Conservation (phyloP, 2,888 invertebrate genomes). For the Trachelus iudaicus region DNA sequence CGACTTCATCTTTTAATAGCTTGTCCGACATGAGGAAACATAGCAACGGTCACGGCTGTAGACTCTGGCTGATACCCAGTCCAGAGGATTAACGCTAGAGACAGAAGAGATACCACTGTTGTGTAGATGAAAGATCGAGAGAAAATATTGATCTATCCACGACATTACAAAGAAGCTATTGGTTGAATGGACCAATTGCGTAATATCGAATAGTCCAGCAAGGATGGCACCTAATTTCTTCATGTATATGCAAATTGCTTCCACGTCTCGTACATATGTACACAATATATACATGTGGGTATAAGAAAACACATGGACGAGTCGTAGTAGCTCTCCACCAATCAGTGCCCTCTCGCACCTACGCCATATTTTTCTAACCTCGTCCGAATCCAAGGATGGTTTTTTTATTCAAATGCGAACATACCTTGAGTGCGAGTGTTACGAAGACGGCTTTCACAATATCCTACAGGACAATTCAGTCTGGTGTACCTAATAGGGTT, state of each 20-base stretch:
- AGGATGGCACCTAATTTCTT: neutral
- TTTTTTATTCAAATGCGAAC: slow-evolving; percentile 9
- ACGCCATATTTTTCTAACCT: slow-evolving; percentile 9
- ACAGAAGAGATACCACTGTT: neutral
- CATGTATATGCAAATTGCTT: neutral
- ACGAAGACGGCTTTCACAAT: neutral
- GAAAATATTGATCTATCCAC: neutral
- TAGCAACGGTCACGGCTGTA: neutral
- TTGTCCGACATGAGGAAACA: slow-evolving; percentile 11
- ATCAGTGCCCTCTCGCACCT: slow-evolving; percentile 5
- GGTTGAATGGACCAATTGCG: neutral
- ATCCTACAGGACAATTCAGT: neutral
- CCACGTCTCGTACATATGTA: neutral
- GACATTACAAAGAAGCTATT: neutral
- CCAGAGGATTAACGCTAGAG: neutral
- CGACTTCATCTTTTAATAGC: slow-evolving; percentile 6
- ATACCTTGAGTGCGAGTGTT: neutral
- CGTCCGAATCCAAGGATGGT: slow-evolving; percentile 7
- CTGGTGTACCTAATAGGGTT: neutral
- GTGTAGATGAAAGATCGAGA: neutral
- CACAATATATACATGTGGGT: neutral
- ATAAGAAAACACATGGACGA: neutral
- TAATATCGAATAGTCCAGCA: neutral
- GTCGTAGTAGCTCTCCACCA: neutral
- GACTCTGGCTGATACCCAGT: neutral